phyloP scores from a whole-genome alignment of 2,888 invertebrate species.

The Desoria tigrina region DNA sequence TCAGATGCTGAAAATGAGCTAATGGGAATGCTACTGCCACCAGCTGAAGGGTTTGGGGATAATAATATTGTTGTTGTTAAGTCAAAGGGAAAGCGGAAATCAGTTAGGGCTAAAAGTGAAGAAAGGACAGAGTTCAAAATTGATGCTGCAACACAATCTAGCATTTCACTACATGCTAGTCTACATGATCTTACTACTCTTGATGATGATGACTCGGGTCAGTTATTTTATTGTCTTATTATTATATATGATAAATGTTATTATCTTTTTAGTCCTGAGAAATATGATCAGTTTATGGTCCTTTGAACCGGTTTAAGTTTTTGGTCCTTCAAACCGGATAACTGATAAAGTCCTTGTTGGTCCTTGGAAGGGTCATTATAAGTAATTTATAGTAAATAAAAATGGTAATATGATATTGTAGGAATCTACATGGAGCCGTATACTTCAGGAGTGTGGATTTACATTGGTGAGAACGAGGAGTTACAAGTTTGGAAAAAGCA shows the following conservation, averaged over 20 bases:
- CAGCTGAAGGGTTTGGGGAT: slow-evolving; percentile 1
- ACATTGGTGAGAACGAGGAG: slow-evolving; percentile 73
- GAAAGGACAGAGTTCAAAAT: slow-evolving; percentile 32
- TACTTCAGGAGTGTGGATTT: slow-evolving; percentile 71
- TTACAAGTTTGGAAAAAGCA: slow-evolving; percentile 65
- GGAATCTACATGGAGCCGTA: slow-evolving; percentile 77
- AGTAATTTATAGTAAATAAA: too few relatives aligned
- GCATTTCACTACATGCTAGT: slow-evolving; percentile 47
- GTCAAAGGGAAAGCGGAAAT: slow-evolving; percentile 25
- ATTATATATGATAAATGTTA: too few relatives aligned
- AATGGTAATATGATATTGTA: too few relatives aligned
- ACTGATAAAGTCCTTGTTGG: too few relatives aligned
- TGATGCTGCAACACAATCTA: slow-evolving; percentile 49
- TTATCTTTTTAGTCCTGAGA: too few relatives aligned
- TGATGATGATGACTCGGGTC: slow-evolving; percentile 50
- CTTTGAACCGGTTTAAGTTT: too few relatives aligned
- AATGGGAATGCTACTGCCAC: too few relatives aligned
- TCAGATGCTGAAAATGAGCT: too few relatives aligned
- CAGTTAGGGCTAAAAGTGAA: slow-evolving; percentile 38
- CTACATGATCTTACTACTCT: slow-evolving; percentile 48
- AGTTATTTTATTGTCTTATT: too few relatives aligned
- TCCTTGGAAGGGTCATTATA: too few relatives aligned
- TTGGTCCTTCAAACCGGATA: too few relatives aligned
- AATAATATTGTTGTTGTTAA: background rate
- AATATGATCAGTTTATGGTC: too few relatives aligned